Evolutionary conservation across 2,888 invertebrate genomes (phyloP), one percentile per base, ranked within the genome.

Genomic region (Heteromyza rotundicornis): DNA sequence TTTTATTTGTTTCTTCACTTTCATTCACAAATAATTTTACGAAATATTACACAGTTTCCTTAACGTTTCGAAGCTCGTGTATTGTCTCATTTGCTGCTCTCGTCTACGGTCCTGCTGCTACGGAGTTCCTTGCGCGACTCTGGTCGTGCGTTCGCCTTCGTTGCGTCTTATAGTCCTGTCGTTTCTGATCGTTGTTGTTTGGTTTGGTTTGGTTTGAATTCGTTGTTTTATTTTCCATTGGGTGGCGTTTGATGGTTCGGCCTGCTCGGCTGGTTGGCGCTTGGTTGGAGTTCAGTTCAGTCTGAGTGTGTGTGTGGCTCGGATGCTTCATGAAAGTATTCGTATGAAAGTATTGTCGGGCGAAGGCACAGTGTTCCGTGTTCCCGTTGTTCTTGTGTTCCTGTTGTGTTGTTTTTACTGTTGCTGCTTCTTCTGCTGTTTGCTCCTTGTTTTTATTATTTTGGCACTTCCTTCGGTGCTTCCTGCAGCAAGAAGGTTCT

Each of bases 41-140:
- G 47, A 10, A 40, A 40, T 8, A 32, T n/a, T 32, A n/a, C 14
- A 10, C 40, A 3, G 14, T 14, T 62, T 62, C 62, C 40, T 50
- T 62, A 62, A 44, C 56, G 36, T 32, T 57, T 40, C 23, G 52
- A 49, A 36, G 57, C 55, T 64, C 32, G 57, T 53, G 50, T 49
- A 53, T 12, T 49, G n/a, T 40, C 36, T 19, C 27, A 20, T 16
- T 47, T n/a, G 40, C 23, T 5, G 47, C 52, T 0, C 59, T 49
- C 22, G 17, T 5, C 40, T 56, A 51, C 63, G 73, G 55, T 73
- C 69, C 68, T 68, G 68, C 60, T 64, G 65, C 50, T 59, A 71
- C 66, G 65, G 69, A 70, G 71, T 69, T 69, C 66, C 67, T 70
- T 67, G 27, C 73, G 73, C 74, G 77, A 78, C 76, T 76, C 77